These are phyloP conservation scores for Spisula solida DNA, from an alignment of 2,888 invertebrate species.

Conservation along the genomic window DNA sequence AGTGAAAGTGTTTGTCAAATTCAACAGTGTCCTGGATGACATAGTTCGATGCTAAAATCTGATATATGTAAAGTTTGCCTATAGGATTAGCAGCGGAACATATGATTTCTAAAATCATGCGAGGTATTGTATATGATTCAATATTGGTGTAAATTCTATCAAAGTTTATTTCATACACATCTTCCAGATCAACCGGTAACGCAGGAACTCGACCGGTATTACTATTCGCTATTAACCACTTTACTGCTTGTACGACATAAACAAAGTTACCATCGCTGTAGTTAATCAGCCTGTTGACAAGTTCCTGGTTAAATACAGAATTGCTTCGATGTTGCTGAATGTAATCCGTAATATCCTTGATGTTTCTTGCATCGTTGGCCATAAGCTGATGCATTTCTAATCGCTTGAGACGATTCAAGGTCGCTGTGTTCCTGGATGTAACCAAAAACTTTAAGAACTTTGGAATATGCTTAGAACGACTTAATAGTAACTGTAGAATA, in stretches of 20 bases:
- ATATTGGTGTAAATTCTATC: background rate
- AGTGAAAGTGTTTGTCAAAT: conserved; percentile 5
- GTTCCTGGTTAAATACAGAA: background rate
- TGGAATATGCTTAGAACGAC: conserved; percentile 21
- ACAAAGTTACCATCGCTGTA: conserved; percentile 42
- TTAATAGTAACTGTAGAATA: conserved; percentile 23
- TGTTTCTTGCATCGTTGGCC: conserved; percentile 30
- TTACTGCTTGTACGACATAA: conserved; percentile 34
- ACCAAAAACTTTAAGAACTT: conserved; percentile 38
- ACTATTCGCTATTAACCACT: background rate
- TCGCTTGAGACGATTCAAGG: background rate
- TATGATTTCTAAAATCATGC: conserved; percentile 23
- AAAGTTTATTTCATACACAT: conserved; percentile 35
- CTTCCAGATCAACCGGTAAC: conserved; percentile 19
- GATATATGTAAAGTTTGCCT: background rate
- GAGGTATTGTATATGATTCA: conserved; percentile 3
- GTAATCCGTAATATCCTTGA: conserved; percentile 11
- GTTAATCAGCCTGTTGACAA: background rate
- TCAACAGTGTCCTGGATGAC: background rate
- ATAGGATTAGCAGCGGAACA: conserved; percentile 30
- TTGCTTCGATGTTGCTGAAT: background rate
- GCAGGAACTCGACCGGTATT: background rate
- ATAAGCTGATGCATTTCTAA: conserved; percentile 13
- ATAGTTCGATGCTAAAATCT: background rate
- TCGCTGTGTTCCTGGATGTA: conserved; percentile 30